These are phyloP conservation scores for Meandrusa payeni DNA, from an alignment of 2,888 invertebrate species.

Conservation along the genomic window DNA sequence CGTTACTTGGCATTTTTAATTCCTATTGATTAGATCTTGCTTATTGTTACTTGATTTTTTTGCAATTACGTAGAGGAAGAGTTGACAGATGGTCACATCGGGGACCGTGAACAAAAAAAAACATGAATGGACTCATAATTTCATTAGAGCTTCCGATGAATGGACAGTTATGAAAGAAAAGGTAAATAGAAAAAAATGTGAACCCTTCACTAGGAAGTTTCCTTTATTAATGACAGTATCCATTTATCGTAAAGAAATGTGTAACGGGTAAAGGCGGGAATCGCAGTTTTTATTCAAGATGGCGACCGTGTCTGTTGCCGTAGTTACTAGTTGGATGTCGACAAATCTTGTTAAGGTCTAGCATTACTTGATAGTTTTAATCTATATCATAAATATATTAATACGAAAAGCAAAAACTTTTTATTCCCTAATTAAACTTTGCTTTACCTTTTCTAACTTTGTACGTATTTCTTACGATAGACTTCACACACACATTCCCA, in stretches of 20 bases:
- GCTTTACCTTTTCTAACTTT: no score
- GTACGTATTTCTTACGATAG: no score
- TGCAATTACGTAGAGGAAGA: constrained; percentile 22
- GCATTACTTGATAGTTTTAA: no score
- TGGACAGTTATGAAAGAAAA: constrained; percentile 16
- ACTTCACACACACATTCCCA: no score
- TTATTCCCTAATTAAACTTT: no score
- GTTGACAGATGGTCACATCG: constrained; percentile 20
- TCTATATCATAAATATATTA: no score
- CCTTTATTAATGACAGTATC: constrained; percentile 17
- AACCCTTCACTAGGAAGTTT: background rate
- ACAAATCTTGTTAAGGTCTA: constrained; percentile 17
- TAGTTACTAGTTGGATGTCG: constrained; percentile 10
- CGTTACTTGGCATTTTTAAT: constrained; percentile 17
- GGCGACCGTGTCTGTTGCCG: constrained; percentile 3
- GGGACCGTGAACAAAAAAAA: constrained; percentile 7
- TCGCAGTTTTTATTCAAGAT: constrained; percentile 17
- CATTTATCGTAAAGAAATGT: constrained; percentile 19
- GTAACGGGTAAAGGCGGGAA: constrained; percentile 20
- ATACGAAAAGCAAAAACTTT: no score
- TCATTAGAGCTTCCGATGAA: constrained; percentile 23
- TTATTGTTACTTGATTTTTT: constrained; percentile 19
- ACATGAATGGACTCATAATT: constrained; percentile 18
- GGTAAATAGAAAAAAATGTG: constrained; percentile 7
- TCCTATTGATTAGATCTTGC: constrained; percentile 14